Evolutionary conservation across 2,113 vertebrate species (phyloP).

Genomic region (Lutjanus erythropterus): DNA sequence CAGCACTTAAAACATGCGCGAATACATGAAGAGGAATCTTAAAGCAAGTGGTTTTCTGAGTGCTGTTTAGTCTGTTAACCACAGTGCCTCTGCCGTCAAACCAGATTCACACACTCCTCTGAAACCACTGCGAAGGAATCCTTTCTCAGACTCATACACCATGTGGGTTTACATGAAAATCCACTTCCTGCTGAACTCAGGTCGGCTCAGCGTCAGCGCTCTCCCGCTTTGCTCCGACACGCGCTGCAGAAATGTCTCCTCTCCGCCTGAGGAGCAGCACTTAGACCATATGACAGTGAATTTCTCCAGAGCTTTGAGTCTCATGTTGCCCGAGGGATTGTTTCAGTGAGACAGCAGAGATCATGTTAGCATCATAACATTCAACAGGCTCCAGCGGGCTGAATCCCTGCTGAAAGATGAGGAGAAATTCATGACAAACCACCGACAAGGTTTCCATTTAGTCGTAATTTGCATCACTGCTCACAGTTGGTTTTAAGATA

Average conservation of each 20-base stretch:
- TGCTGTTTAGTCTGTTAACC: slow-evolving; percentile 15
- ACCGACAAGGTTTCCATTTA: no score
- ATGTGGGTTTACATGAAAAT: slow-evolving; percentile 50
- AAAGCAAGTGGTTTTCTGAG: slow-evolving; percentile 3
- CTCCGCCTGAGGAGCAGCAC: neutral
- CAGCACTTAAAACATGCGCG: neutral
- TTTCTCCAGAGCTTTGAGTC: slow-evolving; percentile 20
- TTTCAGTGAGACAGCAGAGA: neutral
- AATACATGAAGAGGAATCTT: neutral
- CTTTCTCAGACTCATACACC: neutral
- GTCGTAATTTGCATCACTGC: neutral
- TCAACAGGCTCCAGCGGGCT: slow-evolving; percentile 20
- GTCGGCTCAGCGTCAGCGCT: neutral
- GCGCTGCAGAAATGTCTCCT: neutral
- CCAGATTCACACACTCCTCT: slow-evolving; percentile 6
- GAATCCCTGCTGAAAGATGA: neutral
- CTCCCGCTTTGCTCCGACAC: neutral
- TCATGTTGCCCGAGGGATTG: neutral
- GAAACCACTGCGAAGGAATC: neutral
- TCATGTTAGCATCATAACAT: neutral
- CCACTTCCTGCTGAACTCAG: slow-evolving; percentile 37
- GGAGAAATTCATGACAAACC: no score
- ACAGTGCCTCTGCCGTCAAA: neutral
- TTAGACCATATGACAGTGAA: neutral
- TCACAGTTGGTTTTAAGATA: neutral